phyloP scores from a whole-genome alignment of 2,888 invertebrate genomes.

The Chrysolina oricalcia region DNA sequence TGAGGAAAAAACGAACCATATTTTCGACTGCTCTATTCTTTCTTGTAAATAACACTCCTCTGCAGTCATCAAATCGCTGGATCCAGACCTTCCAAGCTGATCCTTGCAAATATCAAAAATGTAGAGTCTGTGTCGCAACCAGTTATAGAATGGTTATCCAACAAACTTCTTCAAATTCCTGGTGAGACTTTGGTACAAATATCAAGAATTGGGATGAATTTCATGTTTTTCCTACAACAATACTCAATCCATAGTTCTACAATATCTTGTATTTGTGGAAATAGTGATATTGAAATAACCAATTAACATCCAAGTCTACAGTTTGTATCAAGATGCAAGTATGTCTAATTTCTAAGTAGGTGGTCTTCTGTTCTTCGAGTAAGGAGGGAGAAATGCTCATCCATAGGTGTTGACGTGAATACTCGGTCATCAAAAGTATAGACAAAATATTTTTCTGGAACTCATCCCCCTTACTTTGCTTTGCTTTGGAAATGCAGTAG shows the following conservation, averaged over 20 bases:
- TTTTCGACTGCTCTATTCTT: constrained; percentile 18
- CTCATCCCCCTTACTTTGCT: no score
- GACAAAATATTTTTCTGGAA: no score
- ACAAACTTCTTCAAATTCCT: constrained; percentile 1
- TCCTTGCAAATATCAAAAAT: constrained; percentile 18
- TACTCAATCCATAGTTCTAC: constrained; percentile 1
- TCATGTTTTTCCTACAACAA: neutral
- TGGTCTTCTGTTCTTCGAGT: no score
- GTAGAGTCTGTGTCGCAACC: constrained; percentile 10
- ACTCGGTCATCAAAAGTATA: no score
- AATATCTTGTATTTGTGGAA: constrained; percentile 19
- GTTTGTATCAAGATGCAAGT: no score
- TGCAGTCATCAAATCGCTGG: constrained; percentile 5
- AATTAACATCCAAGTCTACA: neutral
- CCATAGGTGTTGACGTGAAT: no score
- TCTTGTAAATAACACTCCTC: constrained; percentile 25
- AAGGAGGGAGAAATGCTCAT: no score
- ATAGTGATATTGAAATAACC: constrained; percentile 23
- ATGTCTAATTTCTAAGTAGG: no score
- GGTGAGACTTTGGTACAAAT: constrained; percentile 20
- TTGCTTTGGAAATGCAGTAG: no score
- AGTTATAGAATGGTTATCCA: constrained; percentile 5
- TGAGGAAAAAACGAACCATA: neutral
- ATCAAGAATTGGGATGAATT: no score
- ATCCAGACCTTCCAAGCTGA: constrained; percentile 4